These are phyloP conservation scores for Idaea biselata DNA, from an alignment of 2,888 invertebrate species.

Conservation along the genomic window DNA sequence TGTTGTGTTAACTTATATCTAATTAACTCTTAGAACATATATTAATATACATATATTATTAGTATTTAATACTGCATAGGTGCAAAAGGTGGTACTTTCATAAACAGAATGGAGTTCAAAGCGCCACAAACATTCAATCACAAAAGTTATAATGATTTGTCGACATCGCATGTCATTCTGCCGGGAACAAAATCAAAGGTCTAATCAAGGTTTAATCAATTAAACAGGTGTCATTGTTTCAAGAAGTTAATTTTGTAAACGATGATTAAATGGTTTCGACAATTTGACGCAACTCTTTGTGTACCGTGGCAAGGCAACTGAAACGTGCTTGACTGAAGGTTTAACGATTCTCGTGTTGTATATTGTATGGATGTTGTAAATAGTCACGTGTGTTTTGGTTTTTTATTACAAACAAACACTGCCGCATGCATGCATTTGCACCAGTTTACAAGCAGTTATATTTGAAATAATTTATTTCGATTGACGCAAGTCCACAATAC, in stretches of 20 bases:
- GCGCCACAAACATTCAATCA: too few relatives aligned
- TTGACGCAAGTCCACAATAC: too few relatives aligned
- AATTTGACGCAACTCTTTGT: slow-evolving; percentile 1
- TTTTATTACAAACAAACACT: background rate
- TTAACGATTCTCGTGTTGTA: background rate
- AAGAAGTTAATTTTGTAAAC: slow-evolving; percentile 10
- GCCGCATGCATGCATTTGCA: background rate
- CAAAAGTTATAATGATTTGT: background rate
- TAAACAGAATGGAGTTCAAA: too few relatives aligned
- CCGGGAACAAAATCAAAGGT: background rate
- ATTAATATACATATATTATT: too few relatives aligned
- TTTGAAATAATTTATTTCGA: too few relatives aligned
- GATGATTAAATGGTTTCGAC: slow-evolving; percentile 12
- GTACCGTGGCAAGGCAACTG: slow-evolving; percentile 7
- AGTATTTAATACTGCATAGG: too few relatives aligned
- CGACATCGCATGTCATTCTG: background rate
- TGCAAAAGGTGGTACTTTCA: too few relatives aligned
- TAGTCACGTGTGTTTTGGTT: slow-evolving; percentile 22
- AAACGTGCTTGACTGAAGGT: slow-evolving; percentile 9
- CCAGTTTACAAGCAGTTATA: background rate
- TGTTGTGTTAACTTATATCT: too few relatives aligned
- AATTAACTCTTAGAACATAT: too few relatives aligned
- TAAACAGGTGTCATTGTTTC: background rate
- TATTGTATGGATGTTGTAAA: background rate
- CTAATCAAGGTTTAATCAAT: background rate